Evolutionary conservation across 2,113 vertebrate genomes (phyloP).

Genomic region (Taxidea taxus): DNA sequence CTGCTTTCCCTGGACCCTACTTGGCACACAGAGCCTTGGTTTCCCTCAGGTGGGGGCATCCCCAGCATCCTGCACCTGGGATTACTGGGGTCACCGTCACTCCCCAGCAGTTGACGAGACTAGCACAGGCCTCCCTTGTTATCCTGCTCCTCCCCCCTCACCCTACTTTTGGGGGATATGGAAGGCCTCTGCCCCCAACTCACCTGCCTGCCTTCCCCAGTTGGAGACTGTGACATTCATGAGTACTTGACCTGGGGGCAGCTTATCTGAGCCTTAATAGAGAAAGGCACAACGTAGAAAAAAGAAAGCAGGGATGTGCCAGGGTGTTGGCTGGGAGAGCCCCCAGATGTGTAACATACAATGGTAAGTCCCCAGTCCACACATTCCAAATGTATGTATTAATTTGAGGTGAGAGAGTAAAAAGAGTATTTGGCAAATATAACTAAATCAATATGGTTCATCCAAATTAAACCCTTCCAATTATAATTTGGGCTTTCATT

Average conservation of each 20-base stretch:
- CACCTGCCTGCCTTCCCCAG: neutral
- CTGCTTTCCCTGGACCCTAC: neutral
- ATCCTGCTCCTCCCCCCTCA: neutral
- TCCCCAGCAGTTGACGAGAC: constrained; percentile 32
- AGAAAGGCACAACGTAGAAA: neutral
- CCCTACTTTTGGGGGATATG: neutral
- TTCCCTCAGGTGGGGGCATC: neutral
- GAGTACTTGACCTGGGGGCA: constrained; percentile 73
- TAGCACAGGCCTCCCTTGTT: constrained; percentile 36
- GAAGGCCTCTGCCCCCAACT: neutral
- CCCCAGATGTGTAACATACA: neutral
- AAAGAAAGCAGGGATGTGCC: neutral
- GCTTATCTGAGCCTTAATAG: constrained; percentile 77
- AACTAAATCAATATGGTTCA: neutral
- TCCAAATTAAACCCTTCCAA: neutral
- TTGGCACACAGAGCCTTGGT: neutral
- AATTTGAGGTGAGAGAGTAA: neutral
- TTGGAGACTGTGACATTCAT: neutral
- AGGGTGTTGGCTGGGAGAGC: neutral
- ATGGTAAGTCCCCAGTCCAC: neutral
- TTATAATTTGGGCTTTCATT: neutral
- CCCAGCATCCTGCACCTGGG: neutral
- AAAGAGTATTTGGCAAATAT: neutral
- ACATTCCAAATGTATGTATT: neutral
- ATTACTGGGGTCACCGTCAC: neutral